Conservation (phyloP, 2,113 vertebrate species). For the Pteronura brasiliensis region DNA sequence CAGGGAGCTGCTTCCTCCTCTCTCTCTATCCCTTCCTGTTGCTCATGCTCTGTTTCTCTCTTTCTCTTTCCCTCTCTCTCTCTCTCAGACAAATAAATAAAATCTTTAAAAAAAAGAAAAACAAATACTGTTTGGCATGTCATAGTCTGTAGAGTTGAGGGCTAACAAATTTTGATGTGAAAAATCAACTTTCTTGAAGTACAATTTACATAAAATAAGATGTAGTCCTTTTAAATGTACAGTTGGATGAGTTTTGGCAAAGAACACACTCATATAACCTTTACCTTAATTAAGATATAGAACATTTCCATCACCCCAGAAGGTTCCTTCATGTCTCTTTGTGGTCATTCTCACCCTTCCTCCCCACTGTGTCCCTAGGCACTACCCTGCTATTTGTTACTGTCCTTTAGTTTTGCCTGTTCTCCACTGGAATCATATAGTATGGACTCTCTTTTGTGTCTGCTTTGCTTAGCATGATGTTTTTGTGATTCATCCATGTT, state of each 20-base stretch:
- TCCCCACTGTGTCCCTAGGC: neutral
- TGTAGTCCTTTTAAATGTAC: neutral
- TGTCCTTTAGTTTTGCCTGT: neutral
- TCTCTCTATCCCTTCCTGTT: too few species aligned
- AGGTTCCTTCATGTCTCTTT: neutral
- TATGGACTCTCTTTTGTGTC: neutral
- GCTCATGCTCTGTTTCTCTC: too few species aligned
- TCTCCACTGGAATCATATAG: neutral
- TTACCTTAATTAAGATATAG: neutral
- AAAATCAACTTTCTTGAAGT: slow-evolving; percentile 20
- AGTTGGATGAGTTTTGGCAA: neutral
- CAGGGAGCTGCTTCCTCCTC: too few species aligned
- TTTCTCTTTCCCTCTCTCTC: too few species aligned
- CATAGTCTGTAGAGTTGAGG: slow-evolving; percentile 11
- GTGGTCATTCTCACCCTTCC: neutral
- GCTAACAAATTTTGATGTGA: neutral
- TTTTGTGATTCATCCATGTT: slow-evolving; percentile 6
- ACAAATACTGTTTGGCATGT: neutral
- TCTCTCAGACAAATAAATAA: too few species aligned
- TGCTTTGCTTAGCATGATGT: neutral
- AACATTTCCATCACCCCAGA: neutral
- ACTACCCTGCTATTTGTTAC: neutral
- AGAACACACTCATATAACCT: neutral
- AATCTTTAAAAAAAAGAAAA: too few species aligned
- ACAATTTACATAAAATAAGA: neutral